Percentiles rank a stretch among this genome's conserved stretches.
Conservation (phyloP, 2,113 vertebrate genomes). For the Castor canadensis region DNA sequence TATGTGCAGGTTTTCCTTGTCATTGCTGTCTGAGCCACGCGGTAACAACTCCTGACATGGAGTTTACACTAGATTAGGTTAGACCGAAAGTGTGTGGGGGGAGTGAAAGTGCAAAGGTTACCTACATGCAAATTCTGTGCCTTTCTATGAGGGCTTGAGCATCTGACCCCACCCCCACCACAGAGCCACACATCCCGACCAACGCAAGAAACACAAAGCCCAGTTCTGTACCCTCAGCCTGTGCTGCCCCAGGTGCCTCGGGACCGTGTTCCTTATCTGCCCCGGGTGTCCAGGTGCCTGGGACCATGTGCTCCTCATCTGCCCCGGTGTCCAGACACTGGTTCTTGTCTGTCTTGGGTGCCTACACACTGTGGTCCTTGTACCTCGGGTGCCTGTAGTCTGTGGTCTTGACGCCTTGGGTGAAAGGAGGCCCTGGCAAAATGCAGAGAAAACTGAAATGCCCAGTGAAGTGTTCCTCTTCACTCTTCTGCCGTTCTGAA, state of each 20-base stretch:
- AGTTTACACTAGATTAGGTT: not conserved
- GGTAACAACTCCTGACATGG: no score
- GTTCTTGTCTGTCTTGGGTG: no score
- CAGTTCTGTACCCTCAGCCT: fast-evolving
- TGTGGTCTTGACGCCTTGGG: not conserved
- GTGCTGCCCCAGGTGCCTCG: no score
- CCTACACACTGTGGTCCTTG: no score
- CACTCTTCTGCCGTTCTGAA: not conserved
- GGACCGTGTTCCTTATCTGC: not conserved
- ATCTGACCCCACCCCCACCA: no score
- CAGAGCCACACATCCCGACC: no score
- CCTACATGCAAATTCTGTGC: not conserved
- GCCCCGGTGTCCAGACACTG: no score
- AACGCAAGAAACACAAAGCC: no score
- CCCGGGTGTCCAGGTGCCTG: no score
- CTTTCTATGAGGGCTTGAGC: not conserved
- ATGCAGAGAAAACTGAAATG: not conserved
- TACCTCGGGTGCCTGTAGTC: no score
- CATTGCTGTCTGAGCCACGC: not conserved
- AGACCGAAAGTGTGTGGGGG: no score
- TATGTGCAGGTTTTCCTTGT: not conserved
- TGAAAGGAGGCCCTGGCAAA: not conserved
- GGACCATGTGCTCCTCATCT: not conserved
- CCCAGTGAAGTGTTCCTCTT: no score
- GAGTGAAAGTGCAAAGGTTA: not conserved